Evolutionary conservation across 2,113 vertebrate species (phyloP), one percentile per base, ranked within the genome.

Genomic region (Irena cyanogastra): DNA sequence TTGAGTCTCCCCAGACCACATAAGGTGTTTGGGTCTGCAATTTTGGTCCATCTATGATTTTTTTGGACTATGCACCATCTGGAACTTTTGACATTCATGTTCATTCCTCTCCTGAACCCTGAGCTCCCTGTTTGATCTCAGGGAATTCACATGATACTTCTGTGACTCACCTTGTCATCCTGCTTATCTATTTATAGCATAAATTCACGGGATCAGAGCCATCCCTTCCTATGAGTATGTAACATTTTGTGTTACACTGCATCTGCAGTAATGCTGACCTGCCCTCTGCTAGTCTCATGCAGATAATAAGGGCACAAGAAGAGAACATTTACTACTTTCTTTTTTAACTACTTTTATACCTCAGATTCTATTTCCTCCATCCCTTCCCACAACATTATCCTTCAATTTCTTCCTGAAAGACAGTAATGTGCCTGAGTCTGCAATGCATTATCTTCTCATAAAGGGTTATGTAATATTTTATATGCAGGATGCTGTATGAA

Each of bases 361-460:
- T 93, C 11, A 16, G 33, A 33, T 92, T 44, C 61, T 84, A 49
- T 96, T 96, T 93, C 92, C 56, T 93, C 85, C 37, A 54, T 82
- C 69, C 31, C n/a, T 90, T 93, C 44, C 76, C 90, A 93, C 76
- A 86, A 42, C 60, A 95, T 93, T 93, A 93, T 90, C 64, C 90
- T 89, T 95, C 95, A 90, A 10, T 93, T 95, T 96, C 96, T 97
- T 96, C 93, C 93, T 97, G 93, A 71, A 89, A 57, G 60, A 68
- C 68, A 94, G 50, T 89, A 87, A 96, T 93, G 65, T 90, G 86
- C 69, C 80, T 83, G 95, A 94, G 86, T 95, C 94, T 96, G 95
- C 94, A 96, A 96, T 94, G 90, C 94, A 97, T 97, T 97, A 97
- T 92, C 83, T 89, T 92, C 95, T 95, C 94, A 96, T 97, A 96